Conservation (phyloP, 2,888 invertebrate genomes). For the Orchesellides sinensis region DNA sequence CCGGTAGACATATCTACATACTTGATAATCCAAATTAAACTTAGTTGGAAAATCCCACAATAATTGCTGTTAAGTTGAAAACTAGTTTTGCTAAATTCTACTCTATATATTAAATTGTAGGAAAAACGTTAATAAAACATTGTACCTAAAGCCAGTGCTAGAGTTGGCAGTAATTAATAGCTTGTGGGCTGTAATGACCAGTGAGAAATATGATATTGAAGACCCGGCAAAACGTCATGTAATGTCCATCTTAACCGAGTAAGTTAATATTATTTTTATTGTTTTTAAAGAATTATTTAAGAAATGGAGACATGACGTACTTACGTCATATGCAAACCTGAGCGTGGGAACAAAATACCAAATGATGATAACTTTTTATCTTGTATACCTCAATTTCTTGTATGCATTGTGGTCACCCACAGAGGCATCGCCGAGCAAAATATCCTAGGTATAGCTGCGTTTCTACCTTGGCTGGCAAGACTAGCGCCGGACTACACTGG, state of each 20-base stretch:
- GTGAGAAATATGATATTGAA: constrained; percentile 72
- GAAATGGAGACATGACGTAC: no score
- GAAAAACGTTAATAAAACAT: constrained; percentile 53
- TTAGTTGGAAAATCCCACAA: not conserved
- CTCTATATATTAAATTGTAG: constrained; percentile 7
- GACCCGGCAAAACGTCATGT: constrained; percentile 69
- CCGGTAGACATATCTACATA: no score
- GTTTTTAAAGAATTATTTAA: not conserved
- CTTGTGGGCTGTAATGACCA: constrained; percentile 70
- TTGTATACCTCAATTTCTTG: no score
- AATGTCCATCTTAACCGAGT: constrained; percentile 69
- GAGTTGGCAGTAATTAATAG: constrained; percentile 71
- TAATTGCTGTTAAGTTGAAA: not conserved
- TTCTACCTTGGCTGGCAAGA: constrained; percentile 72
- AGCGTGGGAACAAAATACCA: no score
- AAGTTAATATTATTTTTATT: constrained; percentile 22
- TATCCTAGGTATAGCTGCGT: constrained; percentile 70
- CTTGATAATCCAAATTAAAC: not conserved
- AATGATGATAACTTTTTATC: no score
- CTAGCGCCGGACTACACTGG: constrained; percentile 68
- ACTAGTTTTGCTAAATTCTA: no score
- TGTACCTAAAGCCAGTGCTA: constrained; percentile 68
- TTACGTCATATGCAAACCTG: no score
- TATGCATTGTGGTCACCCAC: no score
- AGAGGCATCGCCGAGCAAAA: constrained; percentile 73